Evolutionary conservation across 2,797 vertebrate genomes (phyloP).

Genomic region (Podarcis siculus): DNA sequence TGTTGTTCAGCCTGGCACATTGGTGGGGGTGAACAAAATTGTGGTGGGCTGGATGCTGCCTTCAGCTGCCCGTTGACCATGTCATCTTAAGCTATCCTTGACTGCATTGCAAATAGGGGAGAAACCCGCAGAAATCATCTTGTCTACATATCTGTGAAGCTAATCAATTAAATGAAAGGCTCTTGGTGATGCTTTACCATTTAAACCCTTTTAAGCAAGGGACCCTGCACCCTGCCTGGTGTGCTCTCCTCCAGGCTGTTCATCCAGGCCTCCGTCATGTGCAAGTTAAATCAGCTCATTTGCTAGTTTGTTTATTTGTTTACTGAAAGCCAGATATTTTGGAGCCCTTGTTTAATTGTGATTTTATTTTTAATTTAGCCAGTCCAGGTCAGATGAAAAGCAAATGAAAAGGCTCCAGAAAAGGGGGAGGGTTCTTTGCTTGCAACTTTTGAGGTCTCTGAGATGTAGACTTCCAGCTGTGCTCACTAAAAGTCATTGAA

Average conservation of each 20-base stretch:
- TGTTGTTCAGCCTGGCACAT: no score
- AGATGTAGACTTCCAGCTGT: slow-evolving; percentile 69
- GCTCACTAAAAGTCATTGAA: slow-evolving; percentile 75
- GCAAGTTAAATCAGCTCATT: neutral
- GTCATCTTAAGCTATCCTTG: neutral
- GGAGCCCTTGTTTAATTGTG: neutral
- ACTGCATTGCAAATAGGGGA: neutral
- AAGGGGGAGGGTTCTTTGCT: slow-evolving; percentile 47
- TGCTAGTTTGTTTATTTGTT: neutral
- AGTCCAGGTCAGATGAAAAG: slow-evolving; percentile 40
- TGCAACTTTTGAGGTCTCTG: slow-evolving; percentile 70
- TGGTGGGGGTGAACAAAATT: no score
- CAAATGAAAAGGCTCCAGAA: slow-evolving; percentile 27
- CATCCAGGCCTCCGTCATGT: neutral
- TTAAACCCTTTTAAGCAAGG: neutral
- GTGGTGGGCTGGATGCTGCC: no score
- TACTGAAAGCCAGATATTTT: neutral
- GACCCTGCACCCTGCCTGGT: no score
- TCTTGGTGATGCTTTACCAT: neutral
- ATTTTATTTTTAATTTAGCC: slow-evolving; percentile 55
- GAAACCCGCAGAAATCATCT: neutral
- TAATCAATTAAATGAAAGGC: neutral
- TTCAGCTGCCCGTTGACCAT: no score
- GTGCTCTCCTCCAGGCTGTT: neutral
- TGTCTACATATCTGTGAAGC: no score